phyloP scores from a whole-genome alignment of 2,888 invertebrate genomes.

The Sthenelais limicola region DNA sequence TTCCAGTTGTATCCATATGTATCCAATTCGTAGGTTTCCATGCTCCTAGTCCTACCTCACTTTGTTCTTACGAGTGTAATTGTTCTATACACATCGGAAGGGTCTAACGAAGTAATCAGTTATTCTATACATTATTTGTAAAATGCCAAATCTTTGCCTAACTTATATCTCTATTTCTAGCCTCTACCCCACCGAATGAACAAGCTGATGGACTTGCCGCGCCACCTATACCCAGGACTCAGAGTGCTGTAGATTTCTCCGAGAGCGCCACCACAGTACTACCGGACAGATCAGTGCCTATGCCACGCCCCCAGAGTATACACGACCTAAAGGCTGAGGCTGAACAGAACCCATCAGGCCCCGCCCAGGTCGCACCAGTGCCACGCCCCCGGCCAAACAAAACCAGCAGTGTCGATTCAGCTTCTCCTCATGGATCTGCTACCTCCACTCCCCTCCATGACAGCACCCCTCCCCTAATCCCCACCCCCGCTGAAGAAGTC shows the following conservation, averaged over 20 bases:
- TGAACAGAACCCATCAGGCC: neutral
- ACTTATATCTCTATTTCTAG: neutral
- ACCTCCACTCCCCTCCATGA: neutral
- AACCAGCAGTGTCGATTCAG: conserved; percentile 7
- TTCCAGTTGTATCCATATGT: too few species aligned
- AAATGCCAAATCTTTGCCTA: too few species aligned
- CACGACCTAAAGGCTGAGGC: neutral
- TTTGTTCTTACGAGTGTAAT: too few species aligned
- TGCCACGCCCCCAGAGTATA: neutral
- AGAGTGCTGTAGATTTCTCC: conserved; percentile 30
- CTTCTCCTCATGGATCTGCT: conserved; percentile 16
- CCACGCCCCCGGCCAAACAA: conserved; percentile 1
- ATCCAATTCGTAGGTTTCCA: too few species aligned
- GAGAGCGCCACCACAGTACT: conserved; percentile 11
- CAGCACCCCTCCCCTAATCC: neutral
- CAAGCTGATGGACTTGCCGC: neutral
- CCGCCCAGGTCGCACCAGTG: conserved; percentile 2
- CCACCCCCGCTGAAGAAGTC: conserved; percentile 4
- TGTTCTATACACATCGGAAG: too few species aligned
- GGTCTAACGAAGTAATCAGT: too few species aligned
- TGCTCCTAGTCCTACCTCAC: too few species aligned
- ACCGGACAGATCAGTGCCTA: conserved; percentile 9
- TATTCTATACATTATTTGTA: too few species aligned
- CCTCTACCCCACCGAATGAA: neutral
- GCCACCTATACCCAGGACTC: conserved; percentile 37